Evolutionary conservation across 2,113 vertebrate species (phyloP), one percentile per base, ranked within the genome.

Genomic region (Oriolus oriolus): DNA sequence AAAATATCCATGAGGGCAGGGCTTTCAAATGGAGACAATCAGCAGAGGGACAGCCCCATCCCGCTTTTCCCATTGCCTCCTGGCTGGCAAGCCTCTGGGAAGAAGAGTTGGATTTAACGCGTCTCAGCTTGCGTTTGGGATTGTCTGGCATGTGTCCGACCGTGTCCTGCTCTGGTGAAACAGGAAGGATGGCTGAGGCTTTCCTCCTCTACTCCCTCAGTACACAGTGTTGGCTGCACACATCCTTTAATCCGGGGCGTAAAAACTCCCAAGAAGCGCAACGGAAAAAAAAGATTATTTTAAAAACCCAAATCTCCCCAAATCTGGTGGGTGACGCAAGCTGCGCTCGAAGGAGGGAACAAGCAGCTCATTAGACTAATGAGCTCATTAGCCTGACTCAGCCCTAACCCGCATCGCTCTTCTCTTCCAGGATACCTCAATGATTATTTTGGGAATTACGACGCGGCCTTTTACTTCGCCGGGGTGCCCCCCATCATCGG

Each of bases 401-500:
- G 37, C 90, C 45, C 2, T 91, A 73, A 90, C 44, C 16, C 4
- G 19, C 44, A 0, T 47, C 89, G 23, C 73, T 79, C 92, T 59
- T 83, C 94, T 77, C 59, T 89, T 93, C 33, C 97, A 99, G 99
- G 99, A 93, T 98, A 99, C 64, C 98, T 99, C 41, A 98, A 89
- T 2, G 99, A 98, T 83, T 97, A 98, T 91, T 99, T 98, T 61
- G 98, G 96, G 69, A 98, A 98, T 97, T 99, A 99, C 87, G 97
- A 98, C 0, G 97, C 99, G 27, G 99, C 99, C 78, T 99, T 99
- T 98, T 99, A 99, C 92, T 98, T 99, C 63, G 99, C 99, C 0
- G 99, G 99, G 27, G 98, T 99, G 19, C 99, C 99, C 22, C 99
- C 99, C 28, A 98, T 99, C 44, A 95, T 99, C 11, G 99, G 99